Evolutionary conservation across 30 jellyfish, hydroid and myxozoan genomes (phyloP).

Genomic region (Aurelia aurita complex sp. Pacific): DNA sequence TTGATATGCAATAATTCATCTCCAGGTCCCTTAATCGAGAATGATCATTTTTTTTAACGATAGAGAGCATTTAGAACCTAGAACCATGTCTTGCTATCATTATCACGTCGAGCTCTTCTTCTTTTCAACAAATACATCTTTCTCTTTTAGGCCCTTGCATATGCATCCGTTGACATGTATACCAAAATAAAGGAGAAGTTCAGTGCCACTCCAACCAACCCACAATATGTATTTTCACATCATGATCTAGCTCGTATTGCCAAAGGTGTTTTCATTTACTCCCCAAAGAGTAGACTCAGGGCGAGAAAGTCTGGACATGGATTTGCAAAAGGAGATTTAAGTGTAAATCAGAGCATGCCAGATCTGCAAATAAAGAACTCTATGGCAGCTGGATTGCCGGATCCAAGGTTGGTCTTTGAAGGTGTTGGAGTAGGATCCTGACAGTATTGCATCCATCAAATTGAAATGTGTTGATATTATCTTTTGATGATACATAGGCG

Average conservation of each 20-base stretch:
- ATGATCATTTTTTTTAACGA: too few relatives aligned
- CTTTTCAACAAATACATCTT: background rate
- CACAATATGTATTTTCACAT: constrained; percentile 68
- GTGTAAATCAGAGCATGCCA: constrained; percentile 42
- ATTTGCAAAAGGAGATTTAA: background rate
- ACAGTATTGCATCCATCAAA: too few relatives aligned
- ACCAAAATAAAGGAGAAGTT: constrained; percentile 22
- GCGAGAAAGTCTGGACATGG: constrained; percentile 30
- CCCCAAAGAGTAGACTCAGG: constrained; percentile 49
- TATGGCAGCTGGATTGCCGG: background rate
- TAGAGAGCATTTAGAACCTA: too few relatives aligned
- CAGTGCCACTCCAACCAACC: constrained; percentile 13
- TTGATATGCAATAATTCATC: too few relatives aligned
- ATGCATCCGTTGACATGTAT: constrained; percentile 51
- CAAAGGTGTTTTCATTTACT: constrained; percentile 64
- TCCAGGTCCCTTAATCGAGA: too few relatives aligned
- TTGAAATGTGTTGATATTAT: too few relatives aligned
- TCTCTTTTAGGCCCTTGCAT: constrained; percentile 60
- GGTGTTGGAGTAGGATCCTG: background rate
- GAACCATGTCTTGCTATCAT: too few relatives aligned
- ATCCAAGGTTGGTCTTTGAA: constrained; percentile 29
- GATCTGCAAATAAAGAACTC: background rate
- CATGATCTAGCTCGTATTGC: constrained; percentile 68
- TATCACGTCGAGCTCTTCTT: background rate
- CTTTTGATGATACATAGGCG: too few relatives aligned